Base-by-base conservation (phyloP, 2,888 invertebrate genomes). In the Margaritifera margaritifera region DNA sequence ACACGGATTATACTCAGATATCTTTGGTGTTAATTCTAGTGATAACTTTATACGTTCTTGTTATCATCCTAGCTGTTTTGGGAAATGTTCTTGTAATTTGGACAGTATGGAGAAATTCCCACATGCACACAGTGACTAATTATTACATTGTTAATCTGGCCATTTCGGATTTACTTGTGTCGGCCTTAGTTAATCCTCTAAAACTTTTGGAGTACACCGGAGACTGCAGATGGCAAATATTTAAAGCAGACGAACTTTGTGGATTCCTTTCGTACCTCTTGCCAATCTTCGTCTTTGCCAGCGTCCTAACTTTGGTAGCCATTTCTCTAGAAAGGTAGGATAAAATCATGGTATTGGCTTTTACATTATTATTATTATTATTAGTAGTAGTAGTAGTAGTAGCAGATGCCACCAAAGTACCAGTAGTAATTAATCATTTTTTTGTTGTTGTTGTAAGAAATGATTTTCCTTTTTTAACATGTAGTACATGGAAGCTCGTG, bases 81-180 rank as follows among this genome's bases (percentile, higher is more conserved):
- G 91, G 91, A 22, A 91, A 91, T 75, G 75, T 87, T 19, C 77
- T 91, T 66, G 90, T 91, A 6, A 89, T 89, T 27, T 85, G 87
- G 80, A 90, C 90, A 0, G 90, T 91, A 5, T 87, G 86, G 79
- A 77, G 85, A 20, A 89, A 90, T 78, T 86, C 86, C 50, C 87
- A 89, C 68, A 90, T 91, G 90, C 90, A 90, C 72, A 90, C 90
- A 0, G 89, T 89, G 8, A 90, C 90, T 59, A 91, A 91, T 80
- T 90, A 89, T 72, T 90, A 90, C 80, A 90, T 91, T 59, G 89
- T 90, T 62, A 90, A 90, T 70, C 77, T 91, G 69, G 90, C 90
- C 15, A 81, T 89, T 6, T 89, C 89, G 55, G 91, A 91, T 78
- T 86, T 90, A 55, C 80, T 91, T 25, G 90, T 91, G 22, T 90